A percentile compares a stretch with the other conserved stretches of the same genome.
Evolutionary conservation across 2,797 vertebrate species (phyloP).

Genomic region (Chelidonichthys spinosus): DNA sequence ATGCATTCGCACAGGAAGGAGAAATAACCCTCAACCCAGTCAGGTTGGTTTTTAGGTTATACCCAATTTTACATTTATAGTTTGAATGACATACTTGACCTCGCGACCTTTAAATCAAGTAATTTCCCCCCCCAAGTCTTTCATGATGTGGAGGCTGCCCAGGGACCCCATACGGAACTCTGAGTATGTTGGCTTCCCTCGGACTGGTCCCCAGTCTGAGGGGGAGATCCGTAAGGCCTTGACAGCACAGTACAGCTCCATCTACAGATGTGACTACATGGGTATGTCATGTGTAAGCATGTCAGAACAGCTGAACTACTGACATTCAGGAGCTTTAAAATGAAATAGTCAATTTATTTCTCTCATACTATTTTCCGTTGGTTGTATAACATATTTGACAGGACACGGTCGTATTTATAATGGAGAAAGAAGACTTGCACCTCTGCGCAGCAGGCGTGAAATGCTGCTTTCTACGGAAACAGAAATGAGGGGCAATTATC

Average conservation of each 20-base stretch:
- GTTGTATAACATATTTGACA: slow-evolving; percentile 48
- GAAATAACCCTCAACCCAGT: slow-evolving; percentile 77
- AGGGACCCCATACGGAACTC: slow-evolving; percentile 47
- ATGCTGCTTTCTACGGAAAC: slow-evolving; percentile 66
- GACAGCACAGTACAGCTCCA: slow-evolving; percentile 82
- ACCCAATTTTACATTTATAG: slow-evolving; percentile 38
- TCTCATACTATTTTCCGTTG: slow-evolving; percentile 8
- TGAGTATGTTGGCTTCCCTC: slow-evolving; percentile 47
- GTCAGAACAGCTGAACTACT: slow-evolving; percentile 20
- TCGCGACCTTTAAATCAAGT: slow-evolving; percentile 47
- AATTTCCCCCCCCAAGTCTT: slow-evolving; percentile 63
- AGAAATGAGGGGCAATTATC: slow-evolving; percentile 81
- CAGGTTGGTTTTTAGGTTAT: slow-evolving; percentile 74
- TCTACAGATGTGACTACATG: slow-evolving; percentile 83
- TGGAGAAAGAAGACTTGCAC: slow-evolving; percentile 22
- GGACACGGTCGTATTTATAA: slow-evolving; percentile 46
- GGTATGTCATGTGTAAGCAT: slow-evolving; percentile 42
- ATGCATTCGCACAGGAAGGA: slow-evolving; percentile 65
- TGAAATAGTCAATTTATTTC: slow-evolving; percentile 9
- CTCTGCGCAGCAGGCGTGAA: slow-evolving; percentile 54
- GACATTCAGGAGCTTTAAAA: neutral
- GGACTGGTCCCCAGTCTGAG: slow-evolving; percentile 64
- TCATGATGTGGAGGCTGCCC: slow-evolving; percentile 81
- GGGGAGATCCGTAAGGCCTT: slow-evolving; percentile 74
- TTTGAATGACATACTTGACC: slow-evolving; percentile 40